Evolutionary conservation across 2,113 vertebrate genomes (phyloP).

Genomic region (Semnopithecus entellus): DNA sequence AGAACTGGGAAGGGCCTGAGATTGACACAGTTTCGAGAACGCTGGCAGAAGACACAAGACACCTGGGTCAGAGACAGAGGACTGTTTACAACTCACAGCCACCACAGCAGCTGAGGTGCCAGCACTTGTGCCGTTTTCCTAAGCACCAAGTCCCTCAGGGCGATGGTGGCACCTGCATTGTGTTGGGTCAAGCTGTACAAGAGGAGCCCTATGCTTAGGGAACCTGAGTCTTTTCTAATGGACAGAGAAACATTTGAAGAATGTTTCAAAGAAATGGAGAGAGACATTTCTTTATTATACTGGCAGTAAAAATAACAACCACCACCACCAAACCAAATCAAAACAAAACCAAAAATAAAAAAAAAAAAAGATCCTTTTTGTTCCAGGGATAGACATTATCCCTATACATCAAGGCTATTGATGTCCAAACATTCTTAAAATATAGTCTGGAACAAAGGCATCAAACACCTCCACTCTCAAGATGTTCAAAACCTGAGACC

Average conservation of each 20-base stretch:
- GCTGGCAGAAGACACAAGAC: not conserved
- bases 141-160: not conserved
- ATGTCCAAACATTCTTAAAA: not conserved
- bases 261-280: not conserved
- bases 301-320: not conserved
- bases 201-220: rapidly evolving
- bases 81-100: not conserved
- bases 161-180: not conserved
- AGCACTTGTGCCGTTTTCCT: not conserved
- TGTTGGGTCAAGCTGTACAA: not conserved
- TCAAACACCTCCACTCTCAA: not conserved
- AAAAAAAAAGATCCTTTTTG: not conserved
- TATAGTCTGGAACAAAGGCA: not conserved
- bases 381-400: not conserved
- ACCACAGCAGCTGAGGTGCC: not conserved
- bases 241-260: too few relatives aligned
- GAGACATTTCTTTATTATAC: not conserved
- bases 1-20: not conserved
- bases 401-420: not conserved
- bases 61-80: not conserved
- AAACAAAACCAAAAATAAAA: not conserved
- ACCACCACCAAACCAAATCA: not conserved
- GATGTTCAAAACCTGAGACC: not conserved
- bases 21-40: not conserved
- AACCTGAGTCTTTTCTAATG: not conserved